Base-by-base conservation (phyloP, 2,888 invertebrate species). In the Pollenia labialis region DNA sequence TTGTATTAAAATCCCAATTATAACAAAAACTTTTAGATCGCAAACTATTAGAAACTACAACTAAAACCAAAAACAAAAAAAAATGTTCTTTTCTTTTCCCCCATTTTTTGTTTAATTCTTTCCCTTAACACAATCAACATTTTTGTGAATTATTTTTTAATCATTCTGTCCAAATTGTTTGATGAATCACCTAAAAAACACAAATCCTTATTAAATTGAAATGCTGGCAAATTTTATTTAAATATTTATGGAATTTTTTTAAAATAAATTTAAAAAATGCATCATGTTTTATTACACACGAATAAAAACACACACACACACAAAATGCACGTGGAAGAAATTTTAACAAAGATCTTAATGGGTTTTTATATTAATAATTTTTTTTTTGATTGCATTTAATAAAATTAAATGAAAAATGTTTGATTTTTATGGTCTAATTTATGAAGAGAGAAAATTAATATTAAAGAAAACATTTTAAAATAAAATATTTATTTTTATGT, bases 231-330 rank as follows among this genome's bases (percentile, higher is more conserved):
- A 46, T 54, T 32, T 32, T 32, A 6, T 32, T 1, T 56, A 44
- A 71, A 62, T 11, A 11, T 18, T 46, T 11, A 14, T 16, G 12
- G 32, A 32, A 18, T 50, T 6, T 68, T 40, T 12, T 32, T n/a
- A 10, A 14, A 42, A 72, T 11, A 32, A 14, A n/a, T 32, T 48
- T 12, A 60, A 68, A 12, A 16, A n/a, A 54, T 68, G 77, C 77
- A 77, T 77, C 56, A 46, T 77, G 77, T 66, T 32, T 32, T 32
- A n/a, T 56, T 4, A 40, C 32, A 56, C 56, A 66, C 44, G 7
- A 75, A 18, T 0, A 32, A 4, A 32, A 4, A 16, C 52, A 14
- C 7, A 11, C 52, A 0, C 11, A 50, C 60, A 68, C 69, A 69
- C 60, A 52, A 1, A 42, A 50, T 79, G 79, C 79, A 69, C 69